Conservation (phyloP, 2,888 invertebrate genomes). For the Trichacis sp. region DNA sequence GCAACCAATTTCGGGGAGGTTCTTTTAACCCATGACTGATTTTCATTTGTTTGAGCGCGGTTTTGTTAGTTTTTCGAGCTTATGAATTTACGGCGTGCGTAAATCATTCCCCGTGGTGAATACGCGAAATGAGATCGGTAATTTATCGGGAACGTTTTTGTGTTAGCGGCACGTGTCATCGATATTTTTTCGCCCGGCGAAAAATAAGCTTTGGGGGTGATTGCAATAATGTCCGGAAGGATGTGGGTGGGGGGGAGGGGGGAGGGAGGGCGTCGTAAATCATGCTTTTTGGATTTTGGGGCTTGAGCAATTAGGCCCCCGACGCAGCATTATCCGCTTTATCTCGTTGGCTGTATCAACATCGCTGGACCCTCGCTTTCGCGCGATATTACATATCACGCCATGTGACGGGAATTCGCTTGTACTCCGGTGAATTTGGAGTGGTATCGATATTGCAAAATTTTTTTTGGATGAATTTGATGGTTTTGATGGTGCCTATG, state of each 20-base stretch:
- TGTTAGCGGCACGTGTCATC: conserved; percentile 39
- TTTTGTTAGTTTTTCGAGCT: not conserved
- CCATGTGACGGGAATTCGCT: no score
- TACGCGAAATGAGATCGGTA: conserved; percentile 34
- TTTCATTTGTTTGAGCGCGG: no score
- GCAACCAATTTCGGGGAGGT: no score
- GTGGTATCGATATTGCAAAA: no score
- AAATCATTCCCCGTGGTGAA: conserved; percentile 13
- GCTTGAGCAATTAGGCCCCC: conserved; percentile 33
- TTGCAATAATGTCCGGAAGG: conserved; percentile 24
- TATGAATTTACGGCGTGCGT: not conserved
- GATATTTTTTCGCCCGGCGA: conserved; percentile 22
- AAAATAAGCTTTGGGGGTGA: conserved; percentile 9
- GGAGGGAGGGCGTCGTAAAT: no score
- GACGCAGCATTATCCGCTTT: conserved; percentile 31
- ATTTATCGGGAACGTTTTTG: conserved; percentile 26
- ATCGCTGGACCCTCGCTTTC: not conserved
- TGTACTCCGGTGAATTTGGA: no score
- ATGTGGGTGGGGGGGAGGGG: no score
- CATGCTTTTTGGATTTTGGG: conserved; percentile 42
- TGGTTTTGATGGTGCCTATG: no score
- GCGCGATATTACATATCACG: not conserved
- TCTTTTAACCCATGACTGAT: no score
- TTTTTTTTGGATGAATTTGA: no score
- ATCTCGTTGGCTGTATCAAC: conserved; percentile 17